Percentiles rank a stretch among this genome's conserved stretches.
Conservation (phyloP, 2,888 invertebrate species). For the Timema podura region DNA sequence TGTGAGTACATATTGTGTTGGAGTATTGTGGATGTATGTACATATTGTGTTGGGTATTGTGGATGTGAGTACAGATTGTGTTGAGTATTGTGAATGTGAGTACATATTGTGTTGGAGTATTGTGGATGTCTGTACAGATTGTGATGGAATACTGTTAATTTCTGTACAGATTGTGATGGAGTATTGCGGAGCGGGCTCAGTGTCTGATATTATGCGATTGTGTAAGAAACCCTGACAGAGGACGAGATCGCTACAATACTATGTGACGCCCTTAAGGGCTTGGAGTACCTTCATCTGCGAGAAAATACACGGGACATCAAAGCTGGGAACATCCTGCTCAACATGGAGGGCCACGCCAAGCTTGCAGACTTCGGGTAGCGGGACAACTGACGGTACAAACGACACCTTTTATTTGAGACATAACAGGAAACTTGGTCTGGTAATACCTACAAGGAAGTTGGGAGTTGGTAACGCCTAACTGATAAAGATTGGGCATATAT, state of each 20-base stretch:
- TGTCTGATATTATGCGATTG: slow-evolving; percentile 97
- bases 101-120: too few species aligned
- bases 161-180: slow-evolving; percentile 81
- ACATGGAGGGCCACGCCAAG: slow-evolving; percentile 97
- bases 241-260: slow-evolving; percentile 96
- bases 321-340: slow-evolving; percentile 96
- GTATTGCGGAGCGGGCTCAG: slow-evolving; percentile 98
- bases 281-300: slow-evolving; percentile 94
- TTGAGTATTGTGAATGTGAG: too few species aligned
- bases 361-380: slow-evolving; percentile 99
- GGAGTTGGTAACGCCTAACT: too few species aligned
- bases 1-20: too few species aligned
- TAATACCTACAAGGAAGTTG: too few species aligned
- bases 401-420: slow-evolving; percentile 9
- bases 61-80: too few species aligned
- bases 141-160: too few species aligned
- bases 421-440: slow-evolving; percentile 33
- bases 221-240: slow-evolving; percentile 91
- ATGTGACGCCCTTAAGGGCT: slow-evolving; percentile 90
- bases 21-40: too few species aligned
- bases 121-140: too few species aligned
- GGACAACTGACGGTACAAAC: slow-evolving; percentile 86
- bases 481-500: too few species aligned
- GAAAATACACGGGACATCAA: slow-evolving; percentile 97
- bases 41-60: too few species aligned